Base-by-base conservation (phyloP, 2,888 invertebrate species). In the Eudemis profundana region DNA sequence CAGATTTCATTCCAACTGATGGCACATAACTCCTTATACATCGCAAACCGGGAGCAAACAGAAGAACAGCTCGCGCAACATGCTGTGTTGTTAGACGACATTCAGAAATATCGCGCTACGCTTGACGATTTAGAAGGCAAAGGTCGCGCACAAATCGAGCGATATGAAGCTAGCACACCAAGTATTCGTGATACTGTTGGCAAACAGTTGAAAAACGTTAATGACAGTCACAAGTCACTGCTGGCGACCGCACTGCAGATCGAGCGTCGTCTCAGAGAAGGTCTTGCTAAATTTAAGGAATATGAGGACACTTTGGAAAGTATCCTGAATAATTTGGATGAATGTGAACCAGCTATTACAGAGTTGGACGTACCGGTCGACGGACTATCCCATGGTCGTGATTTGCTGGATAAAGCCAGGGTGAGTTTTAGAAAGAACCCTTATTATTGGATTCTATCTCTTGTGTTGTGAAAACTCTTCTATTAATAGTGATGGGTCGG, bases 1-100 rank as follows among this genome's bases (percentile, higher is more conserved):
- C 98, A 98, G 87, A 96, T 97, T 57, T 98, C 98, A 1, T 98
- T 98, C 94, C 97, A 97, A 79, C 93, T 98, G 0, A 98, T 98
- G 98, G 97, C 98, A 0, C 98, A 98, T 81, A 98, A 98, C 83
- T 97, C 98, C 0, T 91, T 98, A 17, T 98, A 98, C 80, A 98
- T 98, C 68, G 96, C 96, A 4, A 98, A 97, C 78, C 94, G 97
- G 64, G 96, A 97, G 74, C 98, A 98, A 84, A 98, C 98, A 0
- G 94, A 96, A 76, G 96, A 97, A 70, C 98, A 98, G 85, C 94
- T 98, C 40, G 95, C 95, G n/a, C 97, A 97, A 78, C 98, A 98
- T 76, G 95, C 96, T 74, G 87, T 93, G 0, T 83, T 97, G 15
- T 82, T 97, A 0, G 93, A 94, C 36, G 96, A 97, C 74, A 97